phyloP scores from a whole-genome alignment of 30 jellyfish, hydroid and myxozoan species.

The Mastigias papua region DNA sequence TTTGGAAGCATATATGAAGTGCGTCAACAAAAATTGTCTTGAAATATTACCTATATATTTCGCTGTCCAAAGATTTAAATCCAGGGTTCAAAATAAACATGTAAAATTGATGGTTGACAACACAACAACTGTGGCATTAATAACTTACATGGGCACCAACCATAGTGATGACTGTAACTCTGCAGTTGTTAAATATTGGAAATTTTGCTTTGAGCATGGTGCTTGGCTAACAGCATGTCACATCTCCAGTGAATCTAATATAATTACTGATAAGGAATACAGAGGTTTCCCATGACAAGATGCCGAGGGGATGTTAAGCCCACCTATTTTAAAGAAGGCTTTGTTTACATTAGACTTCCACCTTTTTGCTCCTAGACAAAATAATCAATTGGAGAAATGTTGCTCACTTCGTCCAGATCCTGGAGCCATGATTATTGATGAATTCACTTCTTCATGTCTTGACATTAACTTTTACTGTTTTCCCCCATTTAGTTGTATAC shows the following conservation, averaged over 20 bases:
- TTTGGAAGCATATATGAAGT: slow-evolving; percentile 5
- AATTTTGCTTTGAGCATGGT: slow-evolving; percentile 7
- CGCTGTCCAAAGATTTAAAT: slow-evolving; percentile 27
- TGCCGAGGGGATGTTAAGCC: slow-evolving; percentile 63
- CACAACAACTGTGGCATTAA: slow-evolving; percentile 47
- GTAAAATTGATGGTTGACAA: slow-evolving; percentile 45
- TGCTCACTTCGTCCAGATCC: slow-evolving; percentile 61
- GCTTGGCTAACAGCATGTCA: slow-evolving; percentile 56
- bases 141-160: slow-evolving; percentile 50
- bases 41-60: slow-evolving; percentile 24
- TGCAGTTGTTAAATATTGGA: slow-evolving; percentile 15
- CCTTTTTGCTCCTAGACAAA: slow-evolving; percentile 45
- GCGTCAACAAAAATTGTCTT: slow-evolving; percentile 5
- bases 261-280: slow-evolving; percentile 46
- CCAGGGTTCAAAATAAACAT: slow-evolving; percentile 2
- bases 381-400: slow-evolving; percentile 15
- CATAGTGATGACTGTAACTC: slow-evolving; percentile 32
- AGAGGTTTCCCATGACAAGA: slow-evolving; percentile 18
- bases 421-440: slow-evolving; percentile 21
- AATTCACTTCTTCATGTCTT: slow-evolving; percentile 24
- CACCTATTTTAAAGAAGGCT: not conserved
- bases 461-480: slow-evolving; percentile 24
- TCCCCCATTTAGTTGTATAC: slow-evolving; percentile 57
- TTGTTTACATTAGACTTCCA: not conserved
- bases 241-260: slow-evolving; percentile 34